Base-by-base conservation (phyloP, 2,888 invertebrate genomes). In the Lasiommata megera region DNA sequence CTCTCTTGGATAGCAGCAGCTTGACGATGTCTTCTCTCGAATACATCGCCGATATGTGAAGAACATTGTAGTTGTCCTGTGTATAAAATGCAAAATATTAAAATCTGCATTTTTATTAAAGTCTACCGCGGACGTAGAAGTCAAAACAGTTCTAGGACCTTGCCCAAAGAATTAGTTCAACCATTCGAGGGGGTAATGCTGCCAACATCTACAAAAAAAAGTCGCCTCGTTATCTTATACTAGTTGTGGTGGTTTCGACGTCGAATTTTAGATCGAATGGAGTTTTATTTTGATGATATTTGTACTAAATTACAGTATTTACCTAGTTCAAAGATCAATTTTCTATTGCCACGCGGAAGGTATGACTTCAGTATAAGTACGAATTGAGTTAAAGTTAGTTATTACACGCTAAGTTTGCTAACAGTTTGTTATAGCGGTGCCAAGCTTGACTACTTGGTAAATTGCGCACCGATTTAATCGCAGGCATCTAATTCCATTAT, bases 11-110 rank as follows among this genome's bases (percentile, higher is more conserved):
- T 55, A 99, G 91, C 44, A 99, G 92, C 52, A 97, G 89, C 76
- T 97, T 97, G 75, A 99, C 96, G 76, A 98, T 96, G 80, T 99
- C 98, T 82, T 99, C 99, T 70, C 97, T 93, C 54, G 98, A 97
- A 85, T 96, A 96, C 95, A 97, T 96, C 18, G 98, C 96, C 11
- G 98, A 97, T 82, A 98, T 96, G 88, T 99, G 99, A 54, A 98
- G 93, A 31, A 96, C 97, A 88, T 98, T 98, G 92, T 97, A 96
- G 83, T 98, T 98, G 85, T 99, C 99, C 99, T 99, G 92, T 18
- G 54, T 11, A 1, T 23, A 23, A 23, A 23, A 23, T 23, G 23
- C 5, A 23, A 23, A 23, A 23, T 23, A 23, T 23, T n/a, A n/a
- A n/a, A n/a, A n/a, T n/a, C n/a, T n/a, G n/a, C n/a, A n/a, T n/a